Evolutionary conservation across 1,140 invertebrate genomes (phyloP), one percentile per base, ranked within the genome.

Genomic region (Drosophila ogumai): DNA sequence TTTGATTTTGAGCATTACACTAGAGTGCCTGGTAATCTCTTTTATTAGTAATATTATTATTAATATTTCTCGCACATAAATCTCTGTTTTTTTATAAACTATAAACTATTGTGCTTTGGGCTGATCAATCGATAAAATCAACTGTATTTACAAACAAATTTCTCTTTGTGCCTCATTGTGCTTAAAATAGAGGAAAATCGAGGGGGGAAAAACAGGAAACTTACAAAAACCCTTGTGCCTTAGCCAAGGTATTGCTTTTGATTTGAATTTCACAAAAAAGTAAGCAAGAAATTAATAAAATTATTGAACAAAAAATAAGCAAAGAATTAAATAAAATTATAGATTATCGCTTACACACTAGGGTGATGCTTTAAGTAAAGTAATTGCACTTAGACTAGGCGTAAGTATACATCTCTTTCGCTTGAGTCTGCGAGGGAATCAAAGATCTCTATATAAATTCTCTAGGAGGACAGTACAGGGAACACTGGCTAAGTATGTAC

Each of bases 361-460:
- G 15, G 3, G 32, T 54, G 54, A 63, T 12, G 22, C 32, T 19
- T 61, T 58, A 47, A 47, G n/a, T 57, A 40, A 25, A 5, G 38
- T 31, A 43, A 19, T 25, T 57, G 55, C 38, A 31, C 22, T 38
- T 63, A 63, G 22, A 59, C 36, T 64, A 60, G 19, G 61, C 40
- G 28, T 10, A 41, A 25, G 34, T 56, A 43, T 56, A 56, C 32
- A 22, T n/a, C 8, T 22, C 5, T 40, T 10, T 7, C 1, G 13
- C 15, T 36, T 36, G 32, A 15, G 12, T 54, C 50, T 38, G 52
- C 50, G 52, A 55, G 34, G 34, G 38, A 38, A 38, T 38, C 34
- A 6, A 22, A 38, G 34, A 38, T 61, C 25, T 73, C 31, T 40
- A 49, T 36, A 46, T 79, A 81, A 80, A 64, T 79, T 79, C 74